Conservation (phyloP, 2,888 invertebrate genomes). For the Pterostichus niger region DNA sequence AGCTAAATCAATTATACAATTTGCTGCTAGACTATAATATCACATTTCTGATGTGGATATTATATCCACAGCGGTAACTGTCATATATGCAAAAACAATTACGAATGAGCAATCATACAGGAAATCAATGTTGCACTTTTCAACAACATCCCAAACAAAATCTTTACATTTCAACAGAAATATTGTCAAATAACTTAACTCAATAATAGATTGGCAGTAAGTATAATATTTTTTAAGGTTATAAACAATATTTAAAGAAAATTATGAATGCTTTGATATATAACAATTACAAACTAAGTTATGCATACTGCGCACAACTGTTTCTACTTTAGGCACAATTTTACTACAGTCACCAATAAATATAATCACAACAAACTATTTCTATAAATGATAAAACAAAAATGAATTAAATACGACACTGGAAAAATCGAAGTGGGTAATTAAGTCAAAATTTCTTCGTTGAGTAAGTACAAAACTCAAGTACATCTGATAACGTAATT, state of each 20-base stretch:
- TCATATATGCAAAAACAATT: constrained; percentile 54
- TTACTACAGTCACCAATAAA: constrained; percentile 54
- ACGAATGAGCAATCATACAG: constrained; percentile 19
- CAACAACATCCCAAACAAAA: constrained; percentile 25
- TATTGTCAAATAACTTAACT: constrained; percentile 32
- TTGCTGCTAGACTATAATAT: constrained; percentile 78
- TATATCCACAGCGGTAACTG: constrained; percentile 73
- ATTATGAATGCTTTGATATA: constrained; percentile 45
- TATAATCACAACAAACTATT: constrained; percentile 31
- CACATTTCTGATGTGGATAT: constrained; percentile 87
- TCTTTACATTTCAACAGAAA: constrained; percentile 38
- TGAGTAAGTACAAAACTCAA: constrained; percentile 49
- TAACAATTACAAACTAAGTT: constrained; percentile 44
- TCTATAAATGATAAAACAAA: neutral
- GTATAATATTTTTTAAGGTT: neutral
- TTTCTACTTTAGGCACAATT: constrained; percentile 59
- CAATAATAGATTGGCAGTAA: constrained; percentile 50
- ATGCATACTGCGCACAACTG: constrained; percentile 41
- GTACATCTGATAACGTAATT: constrained; percentile 24
- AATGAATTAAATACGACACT: constrained; percentile 10
- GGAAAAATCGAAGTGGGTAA: neutral
- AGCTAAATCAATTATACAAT: constrained; percentile 65
- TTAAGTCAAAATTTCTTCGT: constrained; percentile 6
- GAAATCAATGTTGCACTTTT: neutral
- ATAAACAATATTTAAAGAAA: constrained; percentile 12